Conservation (phyloP, 2,888 invertebrate species). For the Oxytorus armatus region DNA sequence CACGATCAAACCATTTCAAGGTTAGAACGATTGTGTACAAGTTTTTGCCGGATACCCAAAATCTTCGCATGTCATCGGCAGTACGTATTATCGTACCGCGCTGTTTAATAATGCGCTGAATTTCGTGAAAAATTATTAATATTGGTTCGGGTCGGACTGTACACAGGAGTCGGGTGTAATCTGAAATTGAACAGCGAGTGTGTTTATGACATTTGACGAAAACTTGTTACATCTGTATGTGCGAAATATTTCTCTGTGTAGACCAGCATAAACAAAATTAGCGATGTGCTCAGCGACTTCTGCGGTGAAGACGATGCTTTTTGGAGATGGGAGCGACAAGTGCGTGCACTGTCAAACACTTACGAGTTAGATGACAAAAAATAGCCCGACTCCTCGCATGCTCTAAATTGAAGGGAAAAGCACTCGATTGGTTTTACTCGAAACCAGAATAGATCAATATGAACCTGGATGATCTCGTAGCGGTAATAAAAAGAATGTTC, state of each 20-base stretch:
- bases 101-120: background rate
- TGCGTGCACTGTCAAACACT: conserved; percentile 45
- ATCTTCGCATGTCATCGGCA: background rate
- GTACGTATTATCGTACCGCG: background rate
- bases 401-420: conserved; percentile 62
- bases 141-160: background rate
- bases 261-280: conserved; percentile 52
- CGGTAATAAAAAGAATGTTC: conserved; percentile 61
- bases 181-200: background rate
- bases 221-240: background rate
- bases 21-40: conserved; percentile 3
- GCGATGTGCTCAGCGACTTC: conserved; percentile 60
- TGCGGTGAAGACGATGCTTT: conserved; percentile 53
- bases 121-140: background rate
- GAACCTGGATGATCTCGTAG: conserved; percentile 52
- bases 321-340: conserved; percentile 59
- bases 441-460: conserved; percentile 51
- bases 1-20: background rate
- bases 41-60: background rate
- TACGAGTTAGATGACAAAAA: conserved; percentile 61
- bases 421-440: conserved; percentile 61
- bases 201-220: background rate
- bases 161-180: background rate
- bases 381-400: conserved; percentile 43
- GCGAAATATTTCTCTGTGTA: background rate